A percentile compares a stretch with the other conserved stretches of the same genome.
These are phyloP conservation scores for Podarcis raffonei DNA, from an alignment of 2,113 vertebrate genomes.

Conservation along the genomic window DNA sequence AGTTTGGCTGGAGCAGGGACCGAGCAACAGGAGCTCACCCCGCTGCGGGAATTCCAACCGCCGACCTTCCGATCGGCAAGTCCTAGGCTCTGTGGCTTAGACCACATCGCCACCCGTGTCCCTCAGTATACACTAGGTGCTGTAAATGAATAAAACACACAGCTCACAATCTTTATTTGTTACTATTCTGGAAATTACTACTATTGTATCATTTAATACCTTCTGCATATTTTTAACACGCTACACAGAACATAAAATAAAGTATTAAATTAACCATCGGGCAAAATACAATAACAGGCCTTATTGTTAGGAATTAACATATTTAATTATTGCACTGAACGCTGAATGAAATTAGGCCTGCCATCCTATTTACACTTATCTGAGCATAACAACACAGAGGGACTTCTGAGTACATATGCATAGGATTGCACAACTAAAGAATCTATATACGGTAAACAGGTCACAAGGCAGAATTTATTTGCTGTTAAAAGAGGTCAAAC, in stretches of 20 bases:
- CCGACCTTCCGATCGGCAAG: too few species aligned
- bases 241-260: neutral
- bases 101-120: too few species aligned
- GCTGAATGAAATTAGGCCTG: slow-evolving; percentile 48
- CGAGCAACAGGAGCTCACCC: too few species aligned
- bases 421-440: slow-evolving; percentile 15
- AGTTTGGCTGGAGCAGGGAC: too few species aligned
- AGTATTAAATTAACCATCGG: neutral
- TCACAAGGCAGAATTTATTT: slow-evolving; percentile 50
- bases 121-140: neutral
- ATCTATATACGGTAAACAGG: slow-evolving; percentile 20
- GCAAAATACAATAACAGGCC: neutral
- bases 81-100: too few species aligned
- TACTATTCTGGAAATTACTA: neutral
- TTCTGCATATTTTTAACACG: neutral
- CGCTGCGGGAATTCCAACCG: too few species aligned
- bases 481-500: slow-evolving; percentile 30
- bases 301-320: slow-evolving; percentile 50
- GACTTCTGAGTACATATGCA: slow-evolving; percentile 1
- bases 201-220: too few species aligned
- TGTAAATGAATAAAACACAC: neutral
- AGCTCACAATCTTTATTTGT: neutral
- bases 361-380: neutral
- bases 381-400: neutral
- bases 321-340: slow-evolving; percentile 55